Evolutionary conservation across 2,113 vertebrate genomes (phyloP), one percentile per base, ranked within the genome.

Genomic region (Strix uralensis): DNA sequence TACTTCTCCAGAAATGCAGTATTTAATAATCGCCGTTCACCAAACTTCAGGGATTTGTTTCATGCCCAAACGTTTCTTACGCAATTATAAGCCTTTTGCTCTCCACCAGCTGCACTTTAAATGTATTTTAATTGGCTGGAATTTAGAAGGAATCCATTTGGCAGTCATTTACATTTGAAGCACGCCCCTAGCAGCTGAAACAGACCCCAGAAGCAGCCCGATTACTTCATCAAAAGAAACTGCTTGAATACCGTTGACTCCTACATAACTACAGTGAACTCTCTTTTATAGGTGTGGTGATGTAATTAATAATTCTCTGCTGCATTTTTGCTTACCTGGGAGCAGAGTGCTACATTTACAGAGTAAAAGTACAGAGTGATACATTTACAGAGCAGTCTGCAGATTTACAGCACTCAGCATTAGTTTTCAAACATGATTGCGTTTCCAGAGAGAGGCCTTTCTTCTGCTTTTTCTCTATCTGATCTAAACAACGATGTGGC

Each of bases 121-220:
- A 98, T 97, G 97, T 97, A 98, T 98, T 98, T 97, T 98, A 98
- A 98, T 98, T 98, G 98, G 97, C 97, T 97, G 98, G 98, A 98
- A 98, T 98, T 97, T 97, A 91, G 97, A 98, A 98, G 98, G 98
- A 98, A 98, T 98, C 98, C 98, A 97, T 98, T 98, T 98, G 98
- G 98, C 98, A 97, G 97, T 98, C 97, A 98, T 98, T 99, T 98
- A 98, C 98, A 98, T 98, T 98, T 98, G 98, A 98, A 99, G 98
- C 98, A 98, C 98, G 98, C 98, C 98, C 96, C 97, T 96, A 98
- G 98, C 98, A 98, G 98, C 98, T 98, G 98, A 98, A 98, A 97
- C 94, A 93, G 97, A 97, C 97, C 97, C 96, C 97, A 97, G 97
- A 97, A 98, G 98, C 97, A 88, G 97, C 97, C 97, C 95, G 97